phyloP scores from a whole-genome alignment of 2,797 vertebrate species.

The Halcyon chelicuti region DNA sequence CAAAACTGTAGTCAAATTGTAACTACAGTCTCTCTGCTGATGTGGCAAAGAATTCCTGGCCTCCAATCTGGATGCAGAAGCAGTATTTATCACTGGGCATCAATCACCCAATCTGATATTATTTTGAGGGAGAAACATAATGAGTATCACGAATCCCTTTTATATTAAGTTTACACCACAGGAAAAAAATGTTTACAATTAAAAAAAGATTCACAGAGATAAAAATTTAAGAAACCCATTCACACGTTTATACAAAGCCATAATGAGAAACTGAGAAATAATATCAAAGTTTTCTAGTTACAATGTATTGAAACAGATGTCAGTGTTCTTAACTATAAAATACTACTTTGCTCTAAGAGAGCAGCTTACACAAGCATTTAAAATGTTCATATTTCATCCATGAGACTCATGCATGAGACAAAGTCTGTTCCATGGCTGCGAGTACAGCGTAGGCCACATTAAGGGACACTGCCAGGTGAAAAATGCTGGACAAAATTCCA shows the following conservation, averaged over 20 bases:
- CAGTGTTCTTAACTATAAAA: not conserved
- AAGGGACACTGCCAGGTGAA: not conserved
- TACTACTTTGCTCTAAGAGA: not conserved
- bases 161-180: not conserved
- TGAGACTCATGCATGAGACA: not conserved
- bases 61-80: not conserved
- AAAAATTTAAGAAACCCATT: not conserved
- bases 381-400: not conserved
- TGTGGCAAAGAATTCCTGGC: not conserved
- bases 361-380: not conserved
- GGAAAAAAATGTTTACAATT: not conserved
- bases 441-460: not conserved
- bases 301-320: not conserved
- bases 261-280: not conserved
- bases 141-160: not conserved
- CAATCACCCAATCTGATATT: not conserved
- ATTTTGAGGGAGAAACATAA: not conserved
- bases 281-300: not conserved
- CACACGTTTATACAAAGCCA: rapidly evolving
- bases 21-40: not conserved
- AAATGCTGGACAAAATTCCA: not conserved
- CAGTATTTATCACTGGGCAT: not conserved
- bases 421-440: not conserved
- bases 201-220: not conserved
- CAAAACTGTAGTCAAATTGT: not conserved